Percentiles rank a stretch among this genome's conserved stretches.
phyloP scores from a whole-genome alignment of 2,888 invertebrate species.

The Cremastinae sp. region DNA sequence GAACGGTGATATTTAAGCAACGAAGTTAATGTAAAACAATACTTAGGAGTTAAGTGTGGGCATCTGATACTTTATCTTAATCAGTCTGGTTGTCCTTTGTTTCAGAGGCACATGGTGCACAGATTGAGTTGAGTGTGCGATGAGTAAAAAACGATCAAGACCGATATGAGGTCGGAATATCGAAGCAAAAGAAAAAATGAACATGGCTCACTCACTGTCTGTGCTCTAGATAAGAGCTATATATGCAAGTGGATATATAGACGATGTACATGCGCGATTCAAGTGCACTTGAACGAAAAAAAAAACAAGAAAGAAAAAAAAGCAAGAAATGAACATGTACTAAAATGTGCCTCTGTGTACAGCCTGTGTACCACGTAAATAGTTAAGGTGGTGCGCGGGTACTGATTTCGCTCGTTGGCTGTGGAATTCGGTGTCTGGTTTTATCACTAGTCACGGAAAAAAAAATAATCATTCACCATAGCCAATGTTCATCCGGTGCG shows the following conservation, averaged over 20 bases:
- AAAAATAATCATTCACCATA: constrained; percentile 70
- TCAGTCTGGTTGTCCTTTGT: constrained; percentile 84
- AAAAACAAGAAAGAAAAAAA: constrained; percentile 49
- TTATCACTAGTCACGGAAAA: constrained; percentile 63
- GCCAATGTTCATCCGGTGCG: constrained; percentile 78
- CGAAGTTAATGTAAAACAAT: constrained; percentile 53
- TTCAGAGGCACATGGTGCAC: constrained; percentile 91
- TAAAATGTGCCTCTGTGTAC: constrained; percentile 78
- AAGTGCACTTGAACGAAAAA: constrained; percentile 61
- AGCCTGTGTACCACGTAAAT: constrained; percentile 76
- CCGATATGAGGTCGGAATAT: constrained; percentile 70
- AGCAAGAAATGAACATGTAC: constrained; percentile 67
- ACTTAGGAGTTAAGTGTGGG: constrained; percentile 73
- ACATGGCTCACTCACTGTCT: constrained; percentile 80
- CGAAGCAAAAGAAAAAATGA: constrained; percentile 62
- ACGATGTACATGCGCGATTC: constrained; percentile 71
- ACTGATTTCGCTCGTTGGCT: constrained; percentile 76
- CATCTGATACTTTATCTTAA: constrained; percentile 79
- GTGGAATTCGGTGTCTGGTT: constrained; percentile 71
- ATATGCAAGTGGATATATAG: constrained; percentile 74
- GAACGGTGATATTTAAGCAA: constrained; percentile 45
- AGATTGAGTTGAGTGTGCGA: constrained; percentile 79
- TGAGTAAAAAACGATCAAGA: constrained; percentile 73
- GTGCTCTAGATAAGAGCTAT: constrained; percentile 75
- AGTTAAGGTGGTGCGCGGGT: constrained; percentile 76